Evolutionary conservation across 2,888 invertebrate genomes (phyloP).

Genomic region (Drosophila vallismaia): DNA sequence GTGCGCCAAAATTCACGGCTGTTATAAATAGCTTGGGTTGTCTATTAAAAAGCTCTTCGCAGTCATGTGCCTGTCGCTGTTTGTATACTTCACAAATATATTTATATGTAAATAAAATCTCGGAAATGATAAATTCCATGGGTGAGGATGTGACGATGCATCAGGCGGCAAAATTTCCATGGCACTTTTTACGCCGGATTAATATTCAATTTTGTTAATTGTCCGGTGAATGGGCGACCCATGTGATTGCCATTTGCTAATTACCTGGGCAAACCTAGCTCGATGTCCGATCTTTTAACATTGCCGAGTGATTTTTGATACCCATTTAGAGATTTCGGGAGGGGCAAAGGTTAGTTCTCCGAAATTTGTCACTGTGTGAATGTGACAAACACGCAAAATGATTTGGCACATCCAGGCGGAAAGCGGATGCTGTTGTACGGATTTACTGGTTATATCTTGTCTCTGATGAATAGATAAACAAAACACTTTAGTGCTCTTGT

Average conservation of each 20-base stretch:
- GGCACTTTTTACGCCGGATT: conserved; percentile 18
- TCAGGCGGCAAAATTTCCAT: conserved; percentile 23
- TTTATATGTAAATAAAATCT: conserved; percentile 16
- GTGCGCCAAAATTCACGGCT: conserved; percentile 46
- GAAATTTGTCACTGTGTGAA: conserved; percentile 21
- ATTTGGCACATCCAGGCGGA: conserved; percentile 32
- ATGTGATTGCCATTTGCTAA: conserved; percentile 34
- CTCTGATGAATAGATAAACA: conserved; percentile 29
- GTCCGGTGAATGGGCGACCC: conserved; percentile 12
- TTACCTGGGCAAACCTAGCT: conserved; percentile 11
- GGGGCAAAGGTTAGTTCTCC: conserved; percentile 17
- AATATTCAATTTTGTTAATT: conserved; percentile 32
- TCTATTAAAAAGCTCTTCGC: conserved; percentile 45
- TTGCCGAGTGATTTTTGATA: conserved; percentile 3
- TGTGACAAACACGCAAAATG: conserved; percentile 46
- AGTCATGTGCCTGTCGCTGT: conserved; percentile 54
- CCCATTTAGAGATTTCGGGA: not conserved
- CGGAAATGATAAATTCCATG: conserved; percentile 35
- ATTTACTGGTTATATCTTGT: conserved; percentile 22
- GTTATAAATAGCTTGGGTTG: conserved; percentile 52
- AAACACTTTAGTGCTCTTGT: conserved; percentile 17
- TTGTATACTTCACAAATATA: conserved; percentile 4
- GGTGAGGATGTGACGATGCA: conserved; percentile 23
- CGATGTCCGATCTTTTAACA: conserved; percentile 8
- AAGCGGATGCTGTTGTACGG: not conserved